Conservation (phyloP, 2,888 invertebrate species). For the Morpho helenor region DNA sequence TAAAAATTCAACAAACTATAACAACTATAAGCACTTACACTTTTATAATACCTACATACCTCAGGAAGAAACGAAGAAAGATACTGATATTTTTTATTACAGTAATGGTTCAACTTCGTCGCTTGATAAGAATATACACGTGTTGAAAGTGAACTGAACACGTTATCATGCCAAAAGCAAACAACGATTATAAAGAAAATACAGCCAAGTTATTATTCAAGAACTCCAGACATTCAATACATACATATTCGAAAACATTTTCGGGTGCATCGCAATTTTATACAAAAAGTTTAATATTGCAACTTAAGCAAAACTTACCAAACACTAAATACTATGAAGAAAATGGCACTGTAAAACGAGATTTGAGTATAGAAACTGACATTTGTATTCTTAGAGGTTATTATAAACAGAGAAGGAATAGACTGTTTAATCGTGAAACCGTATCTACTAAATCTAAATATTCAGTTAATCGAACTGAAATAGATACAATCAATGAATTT, state of each 20-base stretch:
- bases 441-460: constrained; percentile 40
- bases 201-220: constrained; percentile 47
- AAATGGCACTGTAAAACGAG: constrained; percentile 46
- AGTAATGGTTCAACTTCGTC: constrained; percentile 40
- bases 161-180: constrained; percentile 45
- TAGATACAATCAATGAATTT: constrained; percentile 40
- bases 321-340: constrained; percentile 36
- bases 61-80: constrained; percentile 2
- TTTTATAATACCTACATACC: too few relatives aligned
- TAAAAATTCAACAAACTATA: too few relatives aligned
- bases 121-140: constrained; percentile 19
- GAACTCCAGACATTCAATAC: constrained; percentile 46
- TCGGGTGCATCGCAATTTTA: constrained; percentile 43
- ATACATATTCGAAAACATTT: constrained; percentile 45
- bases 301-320: constrained; percentile 42
- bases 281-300: constrained; percentile 38
- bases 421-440: constrained; percentile 32
- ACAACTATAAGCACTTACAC: too few relatives aligned
- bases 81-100: constrained; percentile 50
- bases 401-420: constrained; percentile 45
- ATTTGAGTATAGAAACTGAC: constrained; percentile 62
- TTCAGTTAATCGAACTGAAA: constrained; percentile 41
- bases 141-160: constrained; percentile 11
- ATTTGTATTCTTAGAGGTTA: constrained; percentile 53
- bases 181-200: constrained; percentile 31